Base-by-base conservation (phyloP, 2,113 vertebrate species). In the Brachypodius melanocephalos region DNA sequence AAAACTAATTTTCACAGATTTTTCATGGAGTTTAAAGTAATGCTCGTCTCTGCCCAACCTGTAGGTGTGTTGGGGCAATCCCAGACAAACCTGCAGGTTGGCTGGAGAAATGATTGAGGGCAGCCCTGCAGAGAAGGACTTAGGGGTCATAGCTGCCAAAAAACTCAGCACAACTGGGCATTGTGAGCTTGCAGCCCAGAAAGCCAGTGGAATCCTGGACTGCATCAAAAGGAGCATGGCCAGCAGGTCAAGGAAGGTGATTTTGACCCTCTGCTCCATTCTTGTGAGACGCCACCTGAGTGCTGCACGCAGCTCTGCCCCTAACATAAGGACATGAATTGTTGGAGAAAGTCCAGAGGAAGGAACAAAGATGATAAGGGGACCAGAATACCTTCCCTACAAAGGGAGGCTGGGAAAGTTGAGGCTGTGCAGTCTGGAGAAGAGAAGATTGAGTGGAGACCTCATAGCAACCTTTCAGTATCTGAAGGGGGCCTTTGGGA, bases 291-390 rank as follows among this genome's bases (percentile, higher is more conserved):
- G 16, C 9, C 25, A 25, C 13, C 28, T 10, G 6, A 74, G 21
- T 21, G 19, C 42, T 65, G 17, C 54, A 40, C 0, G 1, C 38
- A 67, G n/a, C 28, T 82, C 46, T 26, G n/a, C 5, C 29, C 20
- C n/a, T 16, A 46, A 25, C 14, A 5, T 21, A 46, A 46, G 28
- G 28, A 17, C 11, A 15, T 17, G 45, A 34, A 40, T 15, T 40
- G 14, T 18, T 59, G 54, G 46, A 54, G n/a, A 40, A 82, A 59
- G 25, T 54, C 68, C 62, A 54, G 40, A 34, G 25, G n/a, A 61
- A 45, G 40, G 55, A 51, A n/a, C 0, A 0, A 81, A 52, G 45
- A 29, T 46, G n/a, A 6, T 40, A 17, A 68, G 24, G 14, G 17
- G 13, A 61, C 24, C 12, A 7, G 32, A 75, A n/a, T 9, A 67